These are phyloP conservation scores for Neotoma lepida DNA, from an alignment of 2,113 vertebrate genomes.

Conservation along the genomic window DNA sequence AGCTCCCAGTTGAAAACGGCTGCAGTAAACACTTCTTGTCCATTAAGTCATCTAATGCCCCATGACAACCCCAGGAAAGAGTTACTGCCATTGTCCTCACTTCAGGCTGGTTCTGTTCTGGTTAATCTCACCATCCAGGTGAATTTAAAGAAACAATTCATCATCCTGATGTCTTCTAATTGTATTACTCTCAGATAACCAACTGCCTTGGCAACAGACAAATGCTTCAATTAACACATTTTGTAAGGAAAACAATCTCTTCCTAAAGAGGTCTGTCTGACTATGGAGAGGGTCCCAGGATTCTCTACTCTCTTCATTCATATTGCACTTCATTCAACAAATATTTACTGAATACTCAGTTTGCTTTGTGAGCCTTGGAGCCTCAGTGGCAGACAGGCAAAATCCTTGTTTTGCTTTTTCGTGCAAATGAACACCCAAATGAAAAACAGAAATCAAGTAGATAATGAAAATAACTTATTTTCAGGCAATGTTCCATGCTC, in stretches of 20 bases:
- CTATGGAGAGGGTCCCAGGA: background rate
- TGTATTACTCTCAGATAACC: conserved; percentile 34
- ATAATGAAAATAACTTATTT: conserved; percentile 20
- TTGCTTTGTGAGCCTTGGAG: background rate
- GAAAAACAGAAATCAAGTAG: background rate
- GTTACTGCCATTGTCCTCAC: background rate
- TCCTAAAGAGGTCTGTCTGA: background rate
- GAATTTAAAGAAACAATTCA: conserved; percentile 40
- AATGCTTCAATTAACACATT: background rate
- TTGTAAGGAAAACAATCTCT: background rate
- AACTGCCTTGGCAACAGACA: background rate
- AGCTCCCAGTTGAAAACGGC: background rate
- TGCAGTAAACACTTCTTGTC: background rate
- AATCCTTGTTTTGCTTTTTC: background rate
- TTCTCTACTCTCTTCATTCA: background rate
- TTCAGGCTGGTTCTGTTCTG: background rate
- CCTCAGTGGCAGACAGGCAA: background rate
- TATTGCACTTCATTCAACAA: background rate
- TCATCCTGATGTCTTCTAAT: conserved; percentile 53
- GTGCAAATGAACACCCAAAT: background rate
- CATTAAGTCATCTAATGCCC: conserved; percentile 3
- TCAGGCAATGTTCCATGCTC: background rate
- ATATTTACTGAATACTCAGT: background rate
- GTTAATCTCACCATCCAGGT: conserved; percentile 30
- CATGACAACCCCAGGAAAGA: background rate